These are phyloP conservation scores for Proteles cristata DNA, from an alignment of 2,113 vertebrate genomes.

Conservation along the genomic window DNA sequence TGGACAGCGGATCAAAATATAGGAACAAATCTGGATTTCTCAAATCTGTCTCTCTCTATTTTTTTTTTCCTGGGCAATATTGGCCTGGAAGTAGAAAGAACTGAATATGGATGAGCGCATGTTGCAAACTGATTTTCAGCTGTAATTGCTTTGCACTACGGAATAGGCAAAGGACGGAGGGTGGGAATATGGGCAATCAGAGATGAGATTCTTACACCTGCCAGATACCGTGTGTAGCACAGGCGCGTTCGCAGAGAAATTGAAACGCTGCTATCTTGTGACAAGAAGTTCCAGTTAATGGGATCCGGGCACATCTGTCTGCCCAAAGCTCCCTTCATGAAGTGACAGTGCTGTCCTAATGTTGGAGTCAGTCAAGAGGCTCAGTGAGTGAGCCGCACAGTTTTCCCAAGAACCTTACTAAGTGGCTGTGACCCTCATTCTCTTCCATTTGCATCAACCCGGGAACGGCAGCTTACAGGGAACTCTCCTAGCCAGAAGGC, in stretches of 20 bases:
- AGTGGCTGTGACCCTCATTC: neutral
- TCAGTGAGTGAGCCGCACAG: neutral
- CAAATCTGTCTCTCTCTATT: slow-evolving; percentile 53
- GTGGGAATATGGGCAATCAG: slow-evolving; percentile 70
- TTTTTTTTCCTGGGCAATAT: slow-evolving; percentile 54
- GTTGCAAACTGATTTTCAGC: slow-evolving; percentile 59
- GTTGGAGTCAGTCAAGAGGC: neutral
- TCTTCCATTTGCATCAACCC: neutral
- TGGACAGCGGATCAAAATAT: slow-evolving; percentile 64
- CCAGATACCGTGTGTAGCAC: slow-evolving; percentile 33
- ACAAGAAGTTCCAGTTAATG: slow-evolving; percentile 66
- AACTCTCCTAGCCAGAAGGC: neutral
- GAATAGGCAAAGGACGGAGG: slow-evolving; percentile 59
- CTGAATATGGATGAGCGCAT: slow-evolving; percentile 78
- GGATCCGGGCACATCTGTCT: slow-evolving; percentile 13
- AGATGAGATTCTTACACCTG: slow-evolving; percentile 63
- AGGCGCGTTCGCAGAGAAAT: slow-evolving; percentile 26
- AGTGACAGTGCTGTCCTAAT: neutral
- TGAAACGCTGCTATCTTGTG: slow-evolving; percentile 42
- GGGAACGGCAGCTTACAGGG: neutral
- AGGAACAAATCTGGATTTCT: slow-evolving; percentile 50
- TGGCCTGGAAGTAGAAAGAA: slow-evolving; percentile 56
- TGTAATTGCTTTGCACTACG: slow-evolving; percentile 63
- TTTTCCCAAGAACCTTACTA: neutral
- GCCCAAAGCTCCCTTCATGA: slow-evolving; percentile 30